Conservation (phyloP, 2,888 invertebrate species). For the Punctoribates punctum region DNA sequence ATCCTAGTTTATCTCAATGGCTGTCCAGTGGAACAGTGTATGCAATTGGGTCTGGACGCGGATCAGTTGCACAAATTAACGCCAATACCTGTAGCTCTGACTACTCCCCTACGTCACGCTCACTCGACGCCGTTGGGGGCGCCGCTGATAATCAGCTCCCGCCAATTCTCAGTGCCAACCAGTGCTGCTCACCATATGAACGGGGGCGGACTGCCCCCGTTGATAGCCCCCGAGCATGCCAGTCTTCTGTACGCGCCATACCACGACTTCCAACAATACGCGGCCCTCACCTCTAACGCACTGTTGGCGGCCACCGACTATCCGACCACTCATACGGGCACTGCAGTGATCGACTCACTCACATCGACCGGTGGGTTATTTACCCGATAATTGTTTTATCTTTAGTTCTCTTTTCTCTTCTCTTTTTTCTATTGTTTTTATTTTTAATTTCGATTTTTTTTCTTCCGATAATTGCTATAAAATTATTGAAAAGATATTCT, state of each 20-base stretch:
- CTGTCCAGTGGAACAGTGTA: constrained; percentile 26
- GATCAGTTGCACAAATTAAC: constrained; percentile 47
- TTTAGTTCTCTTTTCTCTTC: constrained; percentile 29
- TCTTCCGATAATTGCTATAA: not conserved
- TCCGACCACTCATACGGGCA: constrained; percentile 69
- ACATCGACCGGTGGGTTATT: constrained; percentile 78
- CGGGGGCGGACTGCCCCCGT: constrained; percentile 61
- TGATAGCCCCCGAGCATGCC: constrained; percentile 65
- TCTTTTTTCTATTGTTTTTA: constrained; percentile 28
- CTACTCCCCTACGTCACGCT: constrained; percentile 52
- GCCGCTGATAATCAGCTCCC: constrained; percentile 84
- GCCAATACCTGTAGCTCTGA: constrained; percentile 45
- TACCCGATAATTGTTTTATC: constrained; percentile 62
- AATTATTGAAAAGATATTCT: not conserved
- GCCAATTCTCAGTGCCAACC: constrained; percentile 73
- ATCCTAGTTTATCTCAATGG: not conserved
- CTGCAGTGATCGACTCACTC: constrained; percentile 38
- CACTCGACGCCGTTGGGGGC: constrained; percentile 72
- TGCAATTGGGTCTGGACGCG: constrained; percentile 44
- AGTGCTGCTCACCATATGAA: constrained; percentile 62
- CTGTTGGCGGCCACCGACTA: constrained; percentile 50
- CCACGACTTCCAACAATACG: constrained; percentile 79
- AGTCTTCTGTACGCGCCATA: constrained; percentile 80
- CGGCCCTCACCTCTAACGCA: constrained; percentile 73
- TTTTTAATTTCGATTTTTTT: not conserved